Evolutionary conservation across 2,888 invertebrate genomes (phyloP).

Genomic region (Mayetiola destructor): DNA sequence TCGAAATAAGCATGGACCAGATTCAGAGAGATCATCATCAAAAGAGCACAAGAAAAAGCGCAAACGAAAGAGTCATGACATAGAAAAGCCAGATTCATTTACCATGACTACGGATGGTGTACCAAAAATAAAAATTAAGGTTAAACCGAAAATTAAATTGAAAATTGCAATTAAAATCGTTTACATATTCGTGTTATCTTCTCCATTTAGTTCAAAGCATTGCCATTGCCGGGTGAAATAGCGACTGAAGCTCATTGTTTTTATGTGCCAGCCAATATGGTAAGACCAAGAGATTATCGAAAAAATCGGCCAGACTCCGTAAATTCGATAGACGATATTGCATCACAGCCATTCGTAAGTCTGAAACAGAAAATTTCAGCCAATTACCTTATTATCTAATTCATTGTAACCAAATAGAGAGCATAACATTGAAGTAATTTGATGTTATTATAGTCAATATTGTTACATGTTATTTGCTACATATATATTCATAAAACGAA

Average conservation of each 20-base stretch:
- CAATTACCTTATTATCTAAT: neutral
- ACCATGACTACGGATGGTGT: constrained; percentile 38
- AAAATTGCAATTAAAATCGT: neutral
- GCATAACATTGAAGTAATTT: neutral
- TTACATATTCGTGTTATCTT: neutral
- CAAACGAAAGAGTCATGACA: constrained; percentile 61
- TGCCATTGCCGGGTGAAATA: constrained; percentile 41
- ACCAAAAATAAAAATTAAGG: constrained; percentile 70
- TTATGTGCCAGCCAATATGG: constrained; percentile 48
- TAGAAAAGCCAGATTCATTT: constrained; percentile 37
- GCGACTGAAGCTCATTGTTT: constrained; percentile 71
- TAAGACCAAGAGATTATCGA: constrained; percentile 17
- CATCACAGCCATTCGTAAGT: constrained; percentile 13
- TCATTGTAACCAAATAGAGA: neutral
- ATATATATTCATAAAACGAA: too few species aligned
- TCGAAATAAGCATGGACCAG: constrained; percentile 56
- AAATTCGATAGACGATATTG: constrained; percentile 31
- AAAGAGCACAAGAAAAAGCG: constrained; percentile 60
- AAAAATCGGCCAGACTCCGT: constrained; percentile 33
- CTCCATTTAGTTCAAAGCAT: constrained; percentile 27
- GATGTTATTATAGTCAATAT: neutral
- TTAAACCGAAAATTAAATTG: constrained; percentile 23
- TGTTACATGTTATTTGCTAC: neutral
- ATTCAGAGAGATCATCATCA: constrained; percentile 26
- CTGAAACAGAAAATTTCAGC: neutral